These are phyloP conservation scores for Ophiodon elongatus DNA, from an alignment of 2,113 vertebrate genomes.

Conservation along the genomic window DNA sequence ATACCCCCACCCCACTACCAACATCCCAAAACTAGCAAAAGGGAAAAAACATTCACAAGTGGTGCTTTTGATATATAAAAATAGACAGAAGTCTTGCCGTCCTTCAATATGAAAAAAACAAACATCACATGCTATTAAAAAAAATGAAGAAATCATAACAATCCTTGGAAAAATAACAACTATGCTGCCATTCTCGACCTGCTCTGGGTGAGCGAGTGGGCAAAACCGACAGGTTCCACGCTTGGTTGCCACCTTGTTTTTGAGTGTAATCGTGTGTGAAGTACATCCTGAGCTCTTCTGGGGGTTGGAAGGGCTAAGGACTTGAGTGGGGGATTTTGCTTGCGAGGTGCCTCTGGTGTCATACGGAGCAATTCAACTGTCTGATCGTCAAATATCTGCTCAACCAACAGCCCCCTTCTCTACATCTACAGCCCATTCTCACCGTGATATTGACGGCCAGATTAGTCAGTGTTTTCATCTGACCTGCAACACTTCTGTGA, in stretches of 20 bases:
- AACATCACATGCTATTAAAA: neutral
- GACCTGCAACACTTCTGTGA: constrained; percentile 28
- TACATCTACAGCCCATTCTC: constrained; percentile 18
- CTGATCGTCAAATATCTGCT: constrained; percentile 54
- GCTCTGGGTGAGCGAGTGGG: constrained; percentile 56
- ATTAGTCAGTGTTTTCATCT: constrained; percentile 43
- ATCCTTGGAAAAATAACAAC: constrained; percentile 1
- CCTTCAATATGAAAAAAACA: constrained; percentile 20
- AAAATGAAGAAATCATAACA: constrained; percentile 41
- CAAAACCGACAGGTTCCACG: constrained; percentile 68
- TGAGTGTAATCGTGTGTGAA: constrained; percentile 76
- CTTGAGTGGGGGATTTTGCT: constrained; percentile 61
- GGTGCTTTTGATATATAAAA: constrained; percentile 26
- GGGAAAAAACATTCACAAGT: constrained; percentile 26
- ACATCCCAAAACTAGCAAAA: constrained; percentile 15
- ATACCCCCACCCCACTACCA: neutral
- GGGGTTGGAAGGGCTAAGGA: constrained; percentile 56
- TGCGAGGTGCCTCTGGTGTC: constrained; percentile 50
- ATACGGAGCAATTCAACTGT: constrained; percentile 59
- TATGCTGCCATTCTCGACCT: constrained; percentile 8
- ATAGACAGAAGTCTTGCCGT: neutral
- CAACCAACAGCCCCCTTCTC: constrained; percentile 27
- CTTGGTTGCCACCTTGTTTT: constrained; percentile 73
- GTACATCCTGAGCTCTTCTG: constrained; percentile 69
- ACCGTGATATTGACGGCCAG: neutral